Conservation (phyloP, 2,888 invertebrate genomes). For the Mimas tiliae region DNA sequence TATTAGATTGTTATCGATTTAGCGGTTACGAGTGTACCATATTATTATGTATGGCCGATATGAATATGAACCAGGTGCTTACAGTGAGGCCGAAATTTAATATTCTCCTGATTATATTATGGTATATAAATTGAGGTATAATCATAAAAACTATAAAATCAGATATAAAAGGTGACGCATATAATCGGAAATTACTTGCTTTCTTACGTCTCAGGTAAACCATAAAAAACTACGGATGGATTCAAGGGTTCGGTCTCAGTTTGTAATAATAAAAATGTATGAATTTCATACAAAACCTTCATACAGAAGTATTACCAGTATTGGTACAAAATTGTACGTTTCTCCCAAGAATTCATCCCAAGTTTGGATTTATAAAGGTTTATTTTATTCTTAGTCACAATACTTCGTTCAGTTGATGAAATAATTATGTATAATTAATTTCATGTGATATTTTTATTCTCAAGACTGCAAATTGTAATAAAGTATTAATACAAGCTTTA, state of each 20-base stretch:
- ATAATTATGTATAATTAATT: constrained; percentile 41
- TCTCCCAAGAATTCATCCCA: neutral
- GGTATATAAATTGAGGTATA: constrained; percentile 7
- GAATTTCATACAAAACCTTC: no score
- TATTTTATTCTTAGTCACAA: constrained; percentile 37
- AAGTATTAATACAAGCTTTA: constrained; percentile 57
- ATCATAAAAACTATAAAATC: neutral
- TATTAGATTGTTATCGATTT: constrained; percentile 72
- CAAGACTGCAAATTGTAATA: constrained; percentile 51
- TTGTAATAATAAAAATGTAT: no score
- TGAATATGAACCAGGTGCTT: constrained; percentile 66
- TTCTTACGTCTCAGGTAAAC: no score
- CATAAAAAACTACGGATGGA: no score
- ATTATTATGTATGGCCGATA: constrained; percentile 64
- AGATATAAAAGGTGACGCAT: neutral
- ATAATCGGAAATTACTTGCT: no score
- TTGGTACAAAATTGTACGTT: neutral
- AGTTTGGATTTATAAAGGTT: neutral
- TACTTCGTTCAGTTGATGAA: constrained; percentile 55
- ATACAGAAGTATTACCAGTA: neutral
- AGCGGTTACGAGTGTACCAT: constrained; percentile 69
- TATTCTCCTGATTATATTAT: neutral
- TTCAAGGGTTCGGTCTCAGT: no score
- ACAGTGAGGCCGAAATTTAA: neutral
- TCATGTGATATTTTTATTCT: constrained; percentile 52